These are phyloP conservation scores for Bufo gargarizans DNA, from an alignment of 2,113 vertebrate species.

Conservation along the genomic window DNA sequence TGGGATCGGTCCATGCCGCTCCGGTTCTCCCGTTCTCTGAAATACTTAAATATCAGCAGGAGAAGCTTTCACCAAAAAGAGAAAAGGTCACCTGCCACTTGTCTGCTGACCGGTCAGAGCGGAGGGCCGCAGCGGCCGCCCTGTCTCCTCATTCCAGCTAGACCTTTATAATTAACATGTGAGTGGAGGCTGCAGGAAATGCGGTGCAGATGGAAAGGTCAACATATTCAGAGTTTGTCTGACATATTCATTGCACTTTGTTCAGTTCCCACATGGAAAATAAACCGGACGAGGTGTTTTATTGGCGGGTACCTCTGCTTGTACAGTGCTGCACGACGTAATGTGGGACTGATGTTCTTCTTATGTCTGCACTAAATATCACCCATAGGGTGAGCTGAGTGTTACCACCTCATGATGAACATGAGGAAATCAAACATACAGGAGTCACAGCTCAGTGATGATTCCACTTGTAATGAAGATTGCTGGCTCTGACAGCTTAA, in stretches of 20 bases:
- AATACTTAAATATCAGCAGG: not conserved
- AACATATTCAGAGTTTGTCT: slow-evolving; percentile 34
- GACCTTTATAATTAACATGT: slow-evolving; percentile 21
- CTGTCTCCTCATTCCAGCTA: not conserved
- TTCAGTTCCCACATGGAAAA: slow-evolving; percentile 21
- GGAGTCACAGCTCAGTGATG: too few species aligned
- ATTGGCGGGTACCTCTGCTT: not conserved
- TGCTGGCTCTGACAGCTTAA: not conserved
- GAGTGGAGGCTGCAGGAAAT: not conserved
- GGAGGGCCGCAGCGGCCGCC: not conserved
- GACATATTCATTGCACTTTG: slow-evolving; percentile 34
- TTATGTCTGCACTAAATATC: not conserved
- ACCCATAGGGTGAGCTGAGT: not conserved
- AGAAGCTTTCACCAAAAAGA: not conserved
- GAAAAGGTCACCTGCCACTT: slow-evolving; percentile 28
- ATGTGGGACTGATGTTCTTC: not conserved
- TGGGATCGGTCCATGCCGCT: too few species aligned
- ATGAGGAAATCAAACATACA: not conserved
- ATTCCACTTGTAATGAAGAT: not conserved
- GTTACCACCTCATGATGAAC: not conserved
- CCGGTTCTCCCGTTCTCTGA: not conserved
- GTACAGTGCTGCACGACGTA: not conserved
- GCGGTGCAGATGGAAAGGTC: slow-evolving; percentile 13
- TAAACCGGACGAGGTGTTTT: not conserved
- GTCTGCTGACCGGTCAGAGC: not conserved